Percentiles rank a stretch among this genome's conserved stretches.
These are phyloP conservation scores for Eudasyphora cyanicolor DNA, from an alignment of 2,888 invertebrate genomes.

Conservation along the genomic window DNA sequence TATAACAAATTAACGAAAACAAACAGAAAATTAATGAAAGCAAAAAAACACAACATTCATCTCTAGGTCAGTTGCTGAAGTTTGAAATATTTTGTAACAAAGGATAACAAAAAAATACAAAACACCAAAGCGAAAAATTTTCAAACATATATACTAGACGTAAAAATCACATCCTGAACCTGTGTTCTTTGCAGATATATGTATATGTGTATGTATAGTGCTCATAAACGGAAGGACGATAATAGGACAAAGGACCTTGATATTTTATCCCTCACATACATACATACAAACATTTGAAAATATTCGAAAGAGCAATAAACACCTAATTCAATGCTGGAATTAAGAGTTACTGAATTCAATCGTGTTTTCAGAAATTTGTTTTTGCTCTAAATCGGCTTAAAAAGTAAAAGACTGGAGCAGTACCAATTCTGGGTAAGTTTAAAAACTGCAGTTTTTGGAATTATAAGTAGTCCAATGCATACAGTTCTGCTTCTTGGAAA, in stretches of 20 bases:
- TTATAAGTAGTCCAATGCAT: too few relatives aligned
- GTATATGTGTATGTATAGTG: neutral
- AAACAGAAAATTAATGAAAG: neutral
- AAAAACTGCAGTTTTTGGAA: too few relatives aligned
- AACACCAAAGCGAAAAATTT: neutral
- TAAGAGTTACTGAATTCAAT: too few relatives aligned
- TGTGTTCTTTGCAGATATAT: conserved; percentile 18
- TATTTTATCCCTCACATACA: neutral
- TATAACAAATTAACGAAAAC: neutral
- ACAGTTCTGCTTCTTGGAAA: too few relatives aligned
- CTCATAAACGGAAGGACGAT: conserved; percentile 50
- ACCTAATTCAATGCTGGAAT: too few relatives aligned
- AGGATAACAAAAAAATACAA: neutral
- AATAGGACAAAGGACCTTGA: conserved; percentile 53
- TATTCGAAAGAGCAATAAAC: too few relatives aligned
- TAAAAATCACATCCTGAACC: neutral
- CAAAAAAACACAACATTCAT: neutral
- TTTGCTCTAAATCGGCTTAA: neutral
- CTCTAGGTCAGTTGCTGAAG: conserved; percentile 17
- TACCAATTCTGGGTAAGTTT: too few relatives aligned
- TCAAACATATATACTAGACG: neutral
- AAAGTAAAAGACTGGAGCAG: neutral
- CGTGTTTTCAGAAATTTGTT: neutral
- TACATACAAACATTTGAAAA: too few relatives aligned
- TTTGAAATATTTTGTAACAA: conserved; percentile 1